phyloP scores from a whole-genome alignment of 2,888 invertebrate genomes.

The Himalopsyche kuldschensis region DNA sequence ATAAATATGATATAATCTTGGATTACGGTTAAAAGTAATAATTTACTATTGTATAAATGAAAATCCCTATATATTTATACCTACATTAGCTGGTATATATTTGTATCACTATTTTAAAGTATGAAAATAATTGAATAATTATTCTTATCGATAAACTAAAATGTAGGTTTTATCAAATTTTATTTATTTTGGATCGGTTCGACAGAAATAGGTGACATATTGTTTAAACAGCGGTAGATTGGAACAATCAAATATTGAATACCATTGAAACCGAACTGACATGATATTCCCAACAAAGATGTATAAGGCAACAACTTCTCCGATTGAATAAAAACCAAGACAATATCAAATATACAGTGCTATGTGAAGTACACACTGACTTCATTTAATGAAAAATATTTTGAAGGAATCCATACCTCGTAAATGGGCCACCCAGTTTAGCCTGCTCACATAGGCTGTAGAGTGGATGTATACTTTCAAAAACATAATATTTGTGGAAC shows the following conservation, averaged over 20 bases:
- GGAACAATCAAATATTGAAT: background rate
- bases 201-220: background rate
- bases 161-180: background rate
- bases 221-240: background rate
- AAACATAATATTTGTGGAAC: no score
- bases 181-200: background rate
- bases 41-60: background rate
- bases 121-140: background rate
- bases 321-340: no score
- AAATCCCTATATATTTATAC: conserved; percentile 9
- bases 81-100: conserved; percentile 1
- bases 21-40: background rate
- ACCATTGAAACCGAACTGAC: no score
- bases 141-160: background rate
- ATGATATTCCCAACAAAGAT: no score
- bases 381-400: no score
- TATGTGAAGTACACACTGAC: no score
- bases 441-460: no score
- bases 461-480: no score
- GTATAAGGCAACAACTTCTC: no score
- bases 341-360: no score
- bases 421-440: no score
- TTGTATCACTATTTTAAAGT: background rate
- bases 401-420: no score
- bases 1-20: background rate